These are phyloP conservation scores for Poicephalus gulielmi DNA, from an alignment of 2,113 vertebrate species.

Conservation along the genomic window DNA sequence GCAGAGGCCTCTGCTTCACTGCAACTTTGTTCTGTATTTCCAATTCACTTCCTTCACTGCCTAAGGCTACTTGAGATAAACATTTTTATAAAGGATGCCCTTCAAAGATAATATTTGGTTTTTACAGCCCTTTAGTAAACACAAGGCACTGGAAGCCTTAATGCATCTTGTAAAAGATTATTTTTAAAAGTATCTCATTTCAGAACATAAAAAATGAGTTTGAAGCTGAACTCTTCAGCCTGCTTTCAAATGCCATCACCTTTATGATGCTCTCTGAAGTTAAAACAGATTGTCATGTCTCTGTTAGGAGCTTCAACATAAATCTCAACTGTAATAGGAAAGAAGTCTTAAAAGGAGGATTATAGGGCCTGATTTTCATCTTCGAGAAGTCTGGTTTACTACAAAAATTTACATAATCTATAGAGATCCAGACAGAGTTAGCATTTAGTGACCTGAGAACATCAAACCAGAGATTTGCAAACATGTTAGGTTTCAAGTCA, in stretches of 20 bases:
- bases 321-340: constrained; percentile 5
- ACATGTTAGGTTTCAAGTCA: constrained; percentile 3
- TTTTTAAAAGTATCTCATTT: constrained; percentile 31
- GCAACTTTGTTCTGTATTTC: not conserved
- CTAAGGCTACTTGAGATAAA: constrained; percentile 22
- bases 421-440: constrained; percentile 15
- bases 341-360: constrained; percentile 44
- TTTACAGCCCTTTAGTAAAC: constrained; percentile 44
- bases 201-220: constrained; percentile 34
- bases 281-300: constrained; percentile 27
- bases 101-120: constrained; percentile 46
- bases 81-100: constrained; percentile 24
- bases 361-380: constrained; percentile 49
- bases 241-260: constrained; percentile 35
- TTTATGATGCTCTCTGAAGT: constrained; percentile 19
- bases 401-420: constrained; percentile 59
- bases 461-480: not conserved
- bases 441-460: constrained; percentile 28
- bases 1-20: not conserved
- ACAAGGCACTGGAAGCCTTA: constrained; percentile 10
- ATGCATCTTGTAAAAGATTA: constrained; percentile 49
- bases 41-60: not conserved
- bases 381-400: constrained; percentile 36
- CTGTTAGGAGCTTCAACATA: constrained; percentile 31
- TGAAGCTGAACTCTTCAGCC: not conserved